Base-by-base conservation (phyloP, 2,113 vertebrate species). In the Thunnus maccoyii region DNA sequence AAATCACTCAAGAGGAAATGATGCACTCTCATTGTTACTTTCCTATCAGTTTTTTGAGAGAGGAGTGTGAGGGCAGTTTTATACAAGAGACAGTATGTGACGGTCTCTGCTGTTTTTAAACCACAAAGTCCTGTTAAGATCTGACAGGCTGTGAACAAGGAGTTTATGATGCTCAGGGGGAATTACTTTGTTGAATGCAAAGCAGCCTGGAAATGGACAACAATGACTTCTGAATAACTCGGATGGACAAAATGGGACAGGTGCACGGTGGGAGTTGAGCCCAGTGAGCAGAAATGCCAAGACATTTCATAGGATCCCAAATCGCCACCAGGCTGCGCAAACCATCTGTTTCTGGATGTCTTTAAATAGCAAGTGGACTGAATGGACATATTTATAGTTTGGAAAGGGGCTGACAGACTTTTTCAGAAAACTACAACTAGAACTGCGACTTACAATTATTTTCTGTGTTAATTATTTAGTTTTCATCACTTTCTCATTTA, bases 341-440 rank as follows among this genome's bases (percentile, higher is more conserved):
- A 88, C 91, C 91, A 92, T 93, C 89, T 91, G 91, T 88, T 92
- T 84, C 61, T 79, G 79, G 61, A 80, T 13, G 71, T 51, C 76
- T 91, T 90, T 84, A 90, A 83, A 90, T 84, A 92, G 86, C 65
- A 13, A 71, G 25, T 41, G 72, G 55, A 82, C 82, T 82, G 65
- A 85, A 86, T 57, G 48, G 55, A 83, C 88, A 88, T 87, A 91
- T 91, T 88, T 87, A 83, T 86, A 91, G 82, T 68, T 87, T 84
- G 84, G 69, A 86, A 88, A 68, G 14, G 17, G 52, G n/a, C 3
- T 54, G 7, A 44, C 20, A 17, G n/a, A 22, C 6, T 32, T 32
- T 70, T 48, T 36, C 9, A 18, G 18, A 16, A 50, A 44, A 65
- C 32, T 62, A 16, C n/a, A n/a, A 58, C 32, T 12, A 47, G 41